A percentile compares a stretch with the other conserved stretches of the same genome.
Conservation (phyloP, 1,140 invertebrate genomes). For the Teleogryllus occipitalis region DNA sequence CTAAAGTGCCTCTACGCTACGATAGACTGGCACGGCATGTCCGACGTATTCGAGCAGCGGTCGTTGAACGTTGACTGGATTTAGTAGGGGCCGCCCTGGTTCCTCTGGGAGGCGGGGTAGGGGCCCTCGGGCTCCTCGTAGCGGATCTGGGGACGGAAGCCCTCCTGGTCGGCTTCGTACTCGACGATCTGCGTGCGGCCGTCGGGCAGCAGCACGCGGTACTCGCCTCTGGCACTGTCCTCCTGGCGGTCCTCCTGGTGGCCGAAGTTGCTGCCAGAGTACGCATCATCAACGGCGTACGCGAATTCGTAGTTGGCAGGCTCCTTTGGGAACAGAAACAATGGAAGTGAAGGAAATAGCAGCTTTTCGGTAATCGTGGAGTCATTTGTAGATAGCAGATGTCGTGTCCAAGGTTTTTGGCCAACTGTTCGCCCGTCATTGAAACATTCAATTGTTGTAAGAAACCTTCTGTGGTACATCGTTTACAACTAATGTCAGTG, state of each 20-base stretch:
- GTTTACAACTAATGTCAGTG: too few relatives aligned
- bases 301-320: conserved; percentile 58
- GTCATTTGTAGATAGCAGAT: too few relatives aligned
- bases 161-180: conserved; percentile 51
- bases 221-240: conserved; percentile 49
- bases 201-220: conserved; percentile 56
- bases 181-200: conserved; percentile 56
- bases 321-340: conserved; percentile 36
- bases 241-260: conserved; percentile 53
- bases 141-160: conserved; percentile 56
- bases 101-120: background rate
- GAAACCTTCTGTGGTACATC: too few relatives aligned
- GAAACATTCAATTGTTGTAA: too few relatives aligned
- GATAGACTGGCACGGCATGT: too few relatives aligned
- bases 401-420: background rate
- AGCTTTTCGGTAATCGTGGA: too few relatives aligned
- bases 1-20: too few relatives aligned
- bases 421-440: background rate
- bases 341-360: too few relatives aligned
- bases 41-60: too few relatives aligned
- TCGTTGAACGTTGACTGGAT: too few relatives aligned
- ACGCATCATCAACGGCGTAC: conserved; percentile 52
- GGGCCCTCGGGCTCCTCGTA: conserved; percentile 42
- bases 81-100: conserved; percentile 10
- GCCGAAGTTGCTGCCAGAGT: conserved; percentile 49